phyloP scores from a whole-genome alignment of 1,140 invertebrate genomes.

The Heliconius melpomene region DNA sequence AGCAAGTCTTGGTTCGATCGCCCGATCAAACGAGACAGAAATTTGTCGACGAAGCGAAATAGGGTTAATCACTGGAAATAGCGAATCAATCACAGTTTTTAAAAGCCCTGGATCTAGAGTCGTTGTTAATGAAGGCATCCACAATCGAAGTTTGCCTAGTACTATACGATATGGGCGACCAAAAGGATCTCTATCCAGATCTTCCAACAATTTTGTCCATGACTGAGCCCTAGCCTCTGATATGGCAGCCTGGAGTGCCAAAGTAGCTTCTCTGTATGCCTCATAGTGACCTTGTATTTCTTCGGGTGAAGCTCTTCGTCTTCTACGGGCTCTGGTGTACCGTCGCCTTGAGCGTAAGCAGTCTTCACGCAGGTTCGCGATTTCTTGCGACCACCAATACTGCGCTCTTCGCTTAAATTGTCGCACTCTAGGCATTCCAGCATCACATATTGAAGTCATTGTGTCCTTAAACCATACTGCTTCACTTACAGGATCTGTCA shows the following conservation, averaged over 20 bases:
- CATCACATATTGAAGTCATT: neutral
- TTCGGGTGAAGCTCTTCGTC: neutral
- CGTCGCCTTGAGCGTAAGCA: neutral
- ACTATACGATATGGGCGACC: conserved; percentile 20
- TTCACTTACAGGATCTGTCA: neutral
- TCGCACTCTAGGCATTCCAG: conserved; percentile 2
- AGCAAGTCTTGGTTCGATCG: too few species aligned
- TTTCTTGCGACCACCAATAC: neutral
- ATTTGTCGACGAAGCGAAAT: too few species aligned
- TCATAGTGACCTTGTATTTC: neutral
- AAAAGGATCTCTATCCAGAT: conserved; percentile 27
- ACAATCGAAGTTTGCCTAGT: neutral
- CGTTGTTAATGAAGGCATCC: conserved; percentile 1
- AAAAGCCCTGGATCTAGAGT: neutral
- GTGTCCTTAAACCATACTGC: neutral
- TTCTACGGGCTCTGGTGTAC: neutral
- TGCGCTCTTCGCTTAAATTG: neutral
- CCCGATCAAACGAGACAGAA: too few species aligned
- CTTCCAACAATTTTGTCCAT: conserved; percentile 15
- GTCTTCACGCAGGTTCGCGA: neutral
- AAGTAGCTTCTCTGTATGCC: neutral
- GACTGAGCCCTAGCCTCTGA: conserved; percentile 1
- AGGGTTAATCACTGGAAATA: neutral
- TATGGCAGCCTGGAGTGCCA: conserved; percentile 16
- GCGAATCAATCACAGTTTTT: neutral